Base-by-base conservation (phyloP, 1,140 invertebrate species). In the Spodoptera frugiperda region DNA sequence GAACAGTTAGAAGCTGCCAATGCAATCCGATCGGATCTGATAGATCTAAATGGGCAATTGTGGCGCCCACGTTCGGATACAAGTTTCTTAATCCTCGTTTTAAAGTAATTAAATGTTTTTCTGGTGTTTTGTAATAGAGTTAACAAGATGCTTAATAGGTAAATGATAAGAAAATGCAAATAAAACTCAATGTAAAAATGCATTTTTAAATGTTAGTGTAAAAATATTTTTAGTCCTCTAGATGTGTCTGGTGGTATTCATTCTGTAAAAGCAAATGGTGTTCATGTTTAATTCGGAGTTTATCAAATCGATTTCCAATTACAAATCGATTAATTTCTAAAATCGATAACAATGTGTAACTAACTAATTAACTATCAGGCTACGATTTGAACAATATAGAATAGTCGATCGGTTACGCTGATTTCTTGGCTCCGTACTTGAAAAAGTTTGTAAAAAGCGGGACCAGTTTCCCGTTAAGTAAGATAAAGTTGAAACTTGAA, bases 401-500 rank as follows among this genome's bases (percentile, higher is more conserved):
- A 65, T 65, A 65, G 12, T 9, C 44, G 25, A 44, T 59, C 5
- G 5, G 10, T 54, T 9, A 53, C 78, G 78, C 63, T 59, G 57
- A 39, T 76, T 76, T 70, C 33, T 15, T 48, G 51, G 74, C 67
- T 51, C 17, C 39, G 65, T 71, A 78, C 49, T 76, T 63, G 65
- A 78, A 79, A 80, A 82, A 84, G 67, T 79, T 80, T 72, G 51
- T 78, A 84, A 82, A 63, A 78, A 81, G 75, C 68, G 78, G 80
- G 74, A 86, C 83, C 78, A 80, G 85, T 83, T 82, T 79, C 80
- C 83, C 80, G 73, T 79, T 81, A 82, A 70, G 73, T 57, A 17
- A 77, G 78, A 82, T 82, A 84, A 81, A 80, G 80, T 82, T 78
- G 79, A 84, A 88, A 84, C 79, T 80, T 80, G 82, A 82, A 81